Conservation (phyloP, 2,888 invertebrate species). For the Philhelius pedissequus region DNA sequence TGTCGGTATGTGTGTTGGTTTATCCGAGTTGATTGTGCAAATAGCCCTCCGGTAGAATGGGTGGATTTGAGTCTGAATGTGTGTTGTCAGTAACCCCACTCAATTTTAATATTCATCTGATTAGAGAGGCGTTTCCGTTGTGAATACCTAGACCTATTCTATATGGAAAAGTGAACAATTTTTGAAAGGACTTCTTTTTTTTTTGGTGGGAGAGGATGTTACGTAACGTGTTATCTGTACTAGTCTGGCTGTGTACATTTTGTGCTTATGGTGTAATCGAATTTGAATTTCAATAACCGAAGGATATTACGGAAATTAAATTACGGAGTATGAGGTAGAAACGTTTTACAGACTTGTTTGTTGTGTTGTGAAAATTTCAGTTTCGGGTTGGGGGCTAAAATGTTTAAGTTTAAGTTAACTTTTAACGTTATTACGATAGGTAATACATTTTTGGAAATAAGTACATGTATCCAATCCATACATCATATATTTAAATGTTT, state of each 20-base stretch:
- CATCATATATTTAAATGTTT: not conserved
- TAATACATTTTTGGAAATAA: constrained; percentile 18
- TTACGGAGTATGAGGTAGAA: constrained; percentile 42
- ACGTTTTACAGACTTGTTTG: not conserved
- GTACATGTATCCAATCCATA: no score
- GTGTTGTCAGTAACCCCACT: constrained; percentile 21
- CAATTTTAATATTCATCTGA: constrained; percentile 62
- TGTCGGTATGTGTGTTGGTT: not conserved
- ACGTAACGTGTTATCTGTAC: constrained; percentile 20
- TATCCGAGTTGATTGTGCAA: constrained; percentile 9
- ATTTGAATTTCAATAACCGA: constrained; percentile 61
- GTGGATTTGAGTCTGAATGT: not conserved
- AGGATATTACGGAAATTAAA: constrained; percentile 55
- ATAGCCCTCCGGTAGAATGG: constrained; percentile 18
- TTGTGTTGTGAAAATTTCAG: not conserved
- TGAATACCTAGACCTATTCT: not conserved
- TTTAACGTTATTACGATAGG: constrained; percentile 18
- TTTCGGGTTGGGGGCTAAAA: not conserved
- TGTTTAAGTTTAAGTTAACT: not conserved
- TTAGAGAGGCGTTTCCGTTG: constrained; percentile 61
- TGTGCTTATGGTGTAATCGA: constrained; percentile 41
- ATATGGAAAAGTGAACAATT: constrained; percentile 29
- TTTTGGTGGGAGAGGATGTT: not conserved
- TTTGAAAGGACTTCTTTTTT: constrained; percentile 10
- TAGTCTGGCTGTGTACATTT: constrained; percentile 2